Evolutionary conservation across 2,113 vertebrate species (phyloP).

Genomic region (Ginglymostoma cirratum): DNA sequence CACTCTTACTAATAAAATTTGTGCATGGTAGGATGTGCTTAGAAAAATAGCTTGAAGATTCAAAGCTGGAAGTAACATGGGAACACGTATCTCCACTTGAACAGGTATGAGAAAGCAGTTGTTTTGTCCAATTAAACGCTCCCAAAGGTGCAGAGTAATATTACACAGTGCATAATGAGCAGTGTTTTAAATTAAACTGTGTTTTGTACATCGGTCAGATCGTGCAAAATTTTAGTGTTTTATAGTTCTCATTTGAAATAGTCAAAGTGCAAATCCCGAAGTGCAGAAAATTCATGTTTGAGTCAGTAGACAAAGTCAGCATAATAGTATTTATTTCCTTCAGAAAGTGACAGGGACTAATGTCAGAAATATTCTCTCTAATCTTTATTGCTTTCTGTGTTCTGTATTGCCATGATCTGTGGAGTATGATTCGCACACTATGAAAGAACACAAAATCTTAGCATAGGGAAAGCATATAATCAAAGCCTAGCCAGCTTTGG

Average conservation of each 20-base stretch:
- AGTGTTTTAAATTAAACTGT: background rate
- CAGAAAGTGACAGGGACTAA: background rate
- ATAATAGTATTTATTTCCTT: background rate
- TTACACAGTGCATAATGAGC: background rate
- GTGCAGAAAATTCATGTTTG: background rate
- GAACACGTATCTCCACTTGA: background rate
- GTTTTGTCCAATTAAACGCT: background rate
- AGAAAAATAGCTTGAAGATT: background rate
- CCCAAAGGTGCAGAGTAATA: background rate
- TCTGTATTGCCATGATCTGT: background rate
- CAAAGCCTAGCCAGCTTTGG: background rate
- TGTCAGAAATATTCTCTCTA: background rate
- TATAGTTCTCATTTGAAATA: background rate
- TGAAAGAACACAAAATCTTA: no score
- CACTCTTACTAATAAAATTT: background rate
- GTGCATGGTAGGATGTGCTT: no score
- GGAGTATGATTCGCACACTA: background rate
- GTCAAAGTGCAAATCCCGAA: background rate
- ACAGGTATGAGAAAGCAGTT: background rate
- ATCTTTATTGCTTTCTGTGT: background rate
- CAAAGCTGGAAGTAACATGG: background rate
- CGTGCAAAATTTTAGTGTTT: background rate
- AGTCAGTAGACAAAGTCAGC: background rate
- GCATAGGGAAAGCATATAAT: background rate
- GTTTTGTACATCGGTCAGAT: background rate